Base-by-base conservation (phyloP, 1,140 invertebrate species). In the Brachionus angularis region DNA sequence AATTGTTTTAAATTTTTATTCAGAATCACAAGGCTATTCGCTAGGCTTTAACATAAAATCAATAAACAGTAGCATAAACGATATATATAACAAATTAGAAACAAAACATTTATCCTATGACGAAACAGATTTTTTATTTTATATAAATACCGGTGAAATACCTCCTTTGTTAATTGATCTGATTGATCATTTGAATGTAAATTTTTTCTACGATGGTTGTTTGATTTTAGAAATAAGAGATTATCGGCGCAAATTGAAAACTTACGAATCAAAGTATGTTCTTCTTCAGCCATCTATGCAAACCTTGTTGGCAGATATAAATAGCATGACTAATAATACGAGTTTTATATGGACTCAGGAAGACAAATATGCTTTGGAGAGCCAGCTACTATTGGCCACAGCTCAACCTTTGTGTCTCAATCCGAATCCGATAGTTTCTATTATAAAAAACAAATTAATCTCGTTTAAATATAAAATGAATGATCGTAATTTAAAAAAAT, bases 211-310 rank as follows among this genome's bases (percentile, higher is more conserved):
- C 77, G 89, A 87, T 74, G 91, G 91, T 29, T 93, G 91, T 83
- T 89, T 95, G 49, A 89, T 95, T 76, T 88, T 88, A 73, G 90
- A 95, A 85, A 86, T 96, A 73, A 85, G 91, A 76, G 91, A 95
- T 82, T 91, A 90, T 78, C 85, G 91, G 74, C 87, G 90, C 8
- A 79, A 78, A 67, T 64, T 31, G 33, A 29, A 25, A 8, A 74
- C 74, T 23, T 81, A 77, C 75, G 79, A 82, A 36, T 79, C 77
- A 29, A 77, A 79, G 61, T 89, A 93, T 86, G 89, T 94, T 71
- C 83, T 95, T 72, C 85, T 95, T 67, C 88, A 88, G 80, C 91
- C 91, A 74, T 90, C 89, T 39, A 88, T 88, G 77, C 89, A 89
- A 87, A 89, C 87, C 72, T 82, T 90, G 77, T 83, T 89, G 75